Conservation (phyloP, 2,113 vertebrate genomes). For the Scatophagus argus region DNA sequence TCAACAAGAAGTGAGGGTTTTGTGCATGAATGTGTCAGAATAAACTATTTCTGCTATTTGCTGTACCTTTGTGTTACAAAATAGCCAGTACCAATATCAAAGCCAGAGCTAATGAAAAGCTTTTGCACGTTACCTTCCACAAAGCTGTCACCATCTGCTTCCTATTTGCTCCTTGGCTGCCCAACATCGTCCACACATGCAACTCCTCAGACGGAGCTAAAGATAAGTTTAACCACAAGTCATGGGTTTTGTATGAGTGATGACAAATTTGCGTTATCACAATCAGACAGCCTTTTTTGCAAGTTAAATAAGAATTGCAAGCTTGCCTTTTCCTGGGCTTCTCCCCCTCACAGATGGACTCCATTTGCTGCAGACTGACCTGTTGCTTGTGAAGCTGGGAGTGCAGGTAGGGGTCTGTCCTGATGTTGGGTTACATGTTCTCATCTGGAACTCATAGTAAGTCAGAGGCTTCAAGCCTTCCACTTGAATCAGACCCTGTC, state of each 20-base stretch:
- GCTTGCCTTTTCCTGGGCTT: slow-evolving; percentile 79
- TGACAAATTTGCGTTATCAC: neutral
- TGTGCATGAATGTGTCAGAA: neutral
- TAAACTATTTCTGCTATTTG: neutral
- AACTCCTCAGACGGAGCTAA: slow-evolving; percentile 75
- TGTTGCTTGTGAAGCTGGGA: neutral
- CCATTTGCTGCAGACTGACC: slow-evolving; percentile 80
- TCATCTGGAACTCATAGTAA: slow-evolving; percentile 78
- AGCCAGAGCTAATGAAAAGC: neutral
- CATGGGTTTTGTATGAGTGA: neutral
- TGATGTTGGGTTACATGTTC: slow-evolving; percentile 57
- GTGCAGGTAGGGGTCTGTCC: neutral
- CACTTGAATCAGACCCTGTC: slow-evolving; percentile 46
- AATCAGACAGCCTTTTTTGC: neutral
- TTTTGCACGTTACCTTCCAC: slow-evolving; percentile 80
- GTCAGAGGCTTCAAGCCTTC: slow-evolving; percentile 66
- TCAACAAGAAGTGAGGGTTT: neutral
- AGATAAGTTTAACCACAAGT: slow-evolving; percentile 6
- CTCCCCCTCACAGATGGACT: slow-evolving; percentile 54
- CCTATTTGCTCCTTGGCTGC: neutral
- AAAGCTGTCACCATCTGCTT: slow-evolving; percentile 68
- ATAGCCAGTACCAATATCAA: neutral
- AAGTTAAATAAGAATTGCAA: neutral
- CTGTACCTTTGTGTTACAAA: neutral
- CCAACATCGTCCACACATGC: slow-evolving; percentile 76